phyloP scores from a whole-genome alignment of 2,113 vertebrate genomes.

The Hypocryptadius cinnamomeus region DNA sequence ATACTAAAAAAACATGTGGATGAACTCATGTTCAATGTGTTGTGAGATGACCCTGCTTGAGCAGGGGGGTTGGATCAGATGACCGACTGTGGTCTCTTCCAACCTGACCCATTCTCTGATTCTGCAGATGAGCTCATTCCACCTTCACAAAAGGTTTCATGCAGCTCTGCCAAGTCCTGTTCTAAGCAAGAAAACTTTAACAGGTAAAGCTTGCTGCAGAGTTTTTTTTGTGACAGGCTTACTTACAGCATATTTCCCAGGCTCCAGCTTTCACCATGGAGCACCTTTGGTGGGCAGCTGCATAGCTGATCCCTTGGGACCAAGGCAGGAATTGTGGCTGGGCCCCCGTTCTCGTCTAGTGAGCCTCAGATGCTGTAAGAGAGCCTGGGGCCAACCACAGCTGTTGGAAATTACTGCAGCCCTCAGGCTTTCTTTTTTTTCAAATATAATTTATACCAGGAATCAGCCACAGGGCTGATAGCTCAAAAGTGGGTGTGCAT shows the following conservation, averaged over 20 bases:
- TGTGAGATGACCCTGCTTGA: background rate
- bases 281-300: background rate
- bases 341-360: background rate
- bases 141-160: background rate
- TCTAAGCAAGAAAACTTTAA: background rate
- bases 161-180: background rate
- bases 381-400: background rate
- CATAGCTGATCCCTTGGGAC: background rate
- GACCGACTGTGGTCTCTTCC: background rate
- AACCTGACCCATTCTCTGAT: background rate
- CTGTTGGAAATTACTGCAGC: constrained; percentile 4
- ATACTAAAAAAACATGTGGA: background rate
- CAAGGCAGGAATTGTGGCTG: background rate
- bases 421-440: background rate
- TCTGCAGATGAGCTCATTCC: background rate
- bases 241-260: background rate
- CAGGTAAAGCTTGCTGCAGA: background rate
- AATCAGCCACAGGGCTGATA: background rate
- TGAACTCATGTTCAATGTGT: too few relatives aligned
- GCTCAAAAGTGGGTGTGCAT: background rate
- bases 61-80: background rate
- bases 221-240: background rate
- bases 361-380: background rate
- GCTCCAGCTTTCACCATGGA: background rate
- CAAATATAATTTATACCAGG: background rate